Evolutionary conservation across 2,113 vertebrate genomes (phyloP).

Genomic region (Nicator chloris): DNA sequence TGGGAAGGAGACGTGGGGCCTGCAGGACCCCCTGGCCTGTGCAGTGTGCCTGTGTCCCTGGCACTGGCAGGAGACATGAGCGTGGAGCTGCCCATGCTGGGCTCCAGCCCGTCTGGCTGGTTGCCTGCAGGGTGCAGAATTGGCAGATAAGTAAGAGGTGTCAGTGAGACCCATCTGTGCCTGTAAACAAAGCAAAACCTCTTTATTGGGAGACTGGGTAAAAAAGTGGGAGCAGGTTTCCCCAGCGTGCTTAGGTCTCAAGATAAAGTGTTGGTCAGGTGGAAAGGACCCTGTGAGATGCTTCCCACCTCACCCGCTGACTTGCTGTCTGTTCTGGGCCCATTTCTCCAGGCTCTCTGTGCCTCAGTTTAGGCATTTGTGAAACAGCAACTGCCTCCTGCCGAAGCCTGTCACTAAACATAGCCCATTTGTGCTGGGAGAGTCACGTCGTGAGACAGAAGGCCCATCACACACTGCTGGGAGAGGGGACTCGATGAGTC

Average conservation of each 20-base stretch:
- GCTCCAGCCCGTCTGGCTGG: background rate
- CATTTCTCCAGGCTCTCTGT: background rate
- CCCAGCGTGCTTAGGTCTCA: background rate
- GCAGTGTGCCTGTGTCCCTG: background rate
- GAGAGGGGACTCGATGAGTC: background rate
- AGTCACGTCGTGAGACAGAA: background rate
- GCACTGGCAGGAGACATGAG: background rate
- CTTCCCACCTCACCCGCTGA: background rate
- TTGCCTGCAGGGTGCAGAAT: background rate
- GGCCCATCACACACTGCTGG: background rate
- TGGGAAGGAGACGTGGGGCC: background rate
- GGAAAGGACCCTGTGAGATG: background rate
- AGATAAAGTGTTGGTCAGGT: background rate
- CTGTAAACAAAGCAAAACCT: background rate
- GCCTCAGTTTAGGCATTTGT: background rate
- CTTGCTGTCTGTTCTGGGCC: background rate
- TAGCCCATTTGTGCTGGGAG: background rate
- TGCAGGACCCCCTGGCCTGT: background rate
- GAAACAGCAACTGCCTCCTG: conserved; percentile 16
- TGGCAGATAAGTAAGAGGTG: background rate
- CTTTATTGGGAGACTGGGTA: background rate
- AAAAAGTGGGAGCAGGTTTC: background rate
- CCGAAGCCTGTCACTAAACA: conserved; percentile 17
- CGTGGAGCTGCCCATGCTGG: background rate
- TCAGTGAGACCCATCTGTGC: background rate